A percentile compares a stretch with the other conserved stretches of the same genome.
phyloP scores from a whole-genome alignment of 2,797 vertebrate genomes.

The Eulemur mongoz region DNA sequence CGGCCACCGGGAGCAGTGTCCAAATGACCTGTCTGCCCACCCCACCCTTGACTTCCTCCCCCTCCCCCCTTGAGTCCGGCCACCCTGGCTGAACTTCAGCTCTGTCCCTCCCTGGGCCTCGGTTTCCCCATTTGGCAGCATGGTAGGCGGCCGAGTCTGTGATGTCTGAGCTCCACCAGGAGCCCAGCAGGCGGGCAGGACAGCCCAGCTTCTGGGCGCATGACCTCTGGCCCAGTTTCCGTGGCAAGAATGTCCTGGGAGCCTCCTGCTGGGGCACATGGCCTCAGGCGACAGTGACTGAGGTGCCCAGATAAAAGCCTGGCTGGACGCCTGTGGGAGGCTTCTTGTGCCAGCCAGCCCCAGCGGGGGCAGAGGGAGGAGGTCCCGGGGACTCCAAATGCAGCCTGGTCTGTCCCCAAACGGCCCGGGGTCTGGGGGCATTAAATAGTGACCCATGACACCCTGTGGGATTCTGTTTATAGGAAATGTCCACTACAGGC shows the following conservation, averaged over 20 bases:
- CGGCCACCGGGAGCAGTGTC: background rate
- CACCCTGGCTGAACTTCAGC: background rate
- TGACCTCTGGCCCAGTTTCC: background rate
- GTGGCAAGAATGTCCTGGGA: background rate
- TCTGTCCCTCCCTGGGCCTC: background rate
- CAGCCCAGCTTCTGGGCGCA: background rate
- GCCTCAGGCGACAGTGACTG: background rate
- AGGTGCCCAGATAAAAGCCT: background rate
- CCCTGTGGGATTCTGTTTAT: background rate
- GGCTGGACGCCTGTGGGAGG: background rate
- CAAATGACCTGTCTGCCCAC: background rate
- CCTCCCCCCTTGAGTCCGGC: background rate
- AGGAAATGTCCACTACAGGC: background rate
- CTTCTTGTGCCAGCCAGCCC: background rate
- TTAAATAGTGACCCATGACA: no score
- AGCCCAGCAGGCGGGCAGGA: rapidly evolving
- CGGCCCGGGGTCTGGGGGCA: background rate
- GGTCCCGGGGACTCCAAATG: background rate
- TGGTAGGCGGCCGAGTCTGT: background rate
- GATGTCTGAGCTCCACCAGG: background rate
- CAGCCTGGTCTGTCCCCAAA: background rate
- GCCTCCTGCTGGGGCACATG: background rate
- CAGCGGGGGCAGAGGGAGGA: rapidly evolving
- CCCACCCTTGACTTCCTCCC: background rate
- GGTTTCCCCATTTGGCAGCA: no score